Evolutionary conservation across 2,797 vertebrate genomes (phyloP).

Genomic region (Acipenser oxyrinchus): DNA sequence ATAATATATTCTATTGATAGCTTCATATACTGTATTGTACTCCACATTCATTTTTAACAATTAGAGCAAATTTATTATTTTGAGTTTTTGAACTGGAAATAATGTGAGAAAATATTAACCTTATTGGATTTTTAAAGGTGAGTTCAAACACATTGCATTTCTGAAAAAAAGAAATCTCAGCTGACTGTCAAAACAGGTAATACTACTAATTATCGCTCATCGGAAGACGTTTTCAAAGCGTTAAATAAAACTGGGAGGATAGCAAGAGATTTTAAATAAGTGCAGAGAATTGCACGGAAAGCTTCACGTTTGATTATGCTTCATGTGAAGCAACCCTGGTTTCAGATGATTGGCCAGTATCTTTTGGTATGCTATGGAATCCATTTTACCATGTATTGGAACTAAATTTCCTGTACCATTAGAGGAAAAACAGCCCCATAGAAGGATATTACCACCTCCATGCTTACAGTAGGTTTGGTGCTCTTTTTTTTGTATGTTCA

Average conservation of each 20-base stretch:
- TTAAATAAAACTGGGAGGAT: conserved; percentile 6
- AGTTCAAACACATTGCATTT: not conserved
- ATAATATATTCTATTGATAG: conserved; percentile 13
- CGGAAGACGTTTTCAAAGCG: not conserved
- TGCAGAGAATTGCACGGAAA: conserved; percentile 5
- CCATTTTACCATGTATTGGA: too few relatives aligned
- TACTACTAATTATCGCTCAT: conserved; percentile 6
- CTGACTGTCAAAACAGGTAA: not conserved
- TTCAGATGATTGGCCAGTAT: conserved; percentile 1
- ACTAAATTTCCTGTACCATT: too few relatives aligned
- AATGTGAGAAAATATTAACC: conserved; percentile 20
- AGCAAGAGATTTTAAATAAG: conserved; percentile 17
- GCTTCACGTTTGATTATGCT: conserved; percentile 1
- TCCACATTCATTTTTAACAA: conserved; percentile 17
- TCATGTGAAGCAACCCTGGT: conserved; percentile 1
- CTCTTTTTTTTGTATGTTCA: too few relatives aligned
- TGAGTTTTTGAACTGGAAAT: conserved; percentile 15
- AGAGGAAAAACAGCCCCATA: too few relatives aligned
- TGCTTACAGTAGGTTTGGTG: too few relatives aligned
- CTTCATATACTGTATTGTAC: conserved; percentile 16
- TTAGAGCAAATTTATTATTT: conserved; percentile 20
- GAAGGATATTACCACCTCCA: too few relatives aligned
- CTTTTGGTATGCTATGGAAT: not conserved
- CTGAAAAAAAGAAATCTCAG: conserved; percentile 11
- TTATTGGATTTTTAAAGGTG: conserved; percentile 14